phyloP scores from a whole-genome alignment of 2,797 vertebrate genomes.

The Antennarius maculatus region DNA sequence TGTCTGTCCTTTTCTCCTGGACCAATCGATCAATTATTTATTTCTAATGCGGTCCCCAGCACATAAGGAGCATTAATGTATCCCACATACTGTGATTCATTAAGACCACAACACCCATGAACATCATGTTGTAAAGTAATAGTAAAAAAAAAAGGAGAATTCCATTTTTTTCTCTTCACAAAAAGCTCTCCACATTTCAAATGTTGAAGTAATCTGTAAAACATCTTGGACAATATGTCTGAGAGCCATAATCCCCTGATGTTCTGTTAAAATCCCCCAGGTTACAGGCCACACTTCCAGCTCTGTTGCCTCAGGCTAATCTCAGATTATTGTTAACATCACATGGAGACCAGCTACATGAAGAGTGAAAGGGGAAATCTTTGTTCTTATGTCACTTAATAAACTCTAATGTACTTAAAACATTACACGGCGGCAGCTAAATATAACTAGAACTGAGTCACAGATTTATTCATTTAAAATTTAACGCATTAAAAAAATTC shows the following conservation, averaged over 20 bases:
- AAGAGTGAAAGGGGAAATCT: conserved; percentile 56
- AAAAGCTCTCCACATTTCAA: conserved; percentile 2
- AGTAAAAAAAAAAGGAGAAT: neutral
- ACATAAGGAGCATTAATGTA: conserved; percentile 59
- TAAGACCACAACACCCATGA: conserved; percentile 10
- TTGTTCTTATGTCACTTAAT: conserved; percentile 18
- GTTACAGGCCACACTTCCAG: conserved; percentile 73
- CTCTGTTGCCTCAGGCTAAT: conserved; percentile 73
- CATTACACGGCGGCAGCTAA: neutral
- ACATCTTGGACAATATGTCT: conserved; percentile 67
- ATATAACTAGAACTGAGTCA: neutral
- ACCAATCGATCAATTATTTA: conserved; percentile 84
- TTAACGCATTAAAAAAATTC: neutral
- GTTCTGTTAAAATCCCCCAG: conserved; percentile 61
- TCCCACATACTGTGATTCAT: conserved; percentile 62
- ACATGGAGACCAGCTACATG: conserved; percentile 21
- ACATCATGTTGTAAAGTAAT: neutral
- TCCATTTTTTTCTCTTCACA: conserved; percentile 6
- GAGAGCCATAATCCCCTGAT: conserved; percentile 67
- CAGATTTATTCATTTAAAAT: neutral
- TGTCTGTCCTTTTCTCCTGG: conserved; percentile 74
- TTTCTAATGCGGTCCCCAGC: conserved; percentile 57
- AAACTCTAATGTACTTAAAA: neutral
- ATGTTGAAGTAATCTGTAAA: conserved; percentile 47
- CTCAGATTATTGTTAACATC: conserved; percentile 73